Base-by-base conservation (phyloP, 2,888 invertebrate genomes). In the Rotaria magnacalcarata region DNA sequence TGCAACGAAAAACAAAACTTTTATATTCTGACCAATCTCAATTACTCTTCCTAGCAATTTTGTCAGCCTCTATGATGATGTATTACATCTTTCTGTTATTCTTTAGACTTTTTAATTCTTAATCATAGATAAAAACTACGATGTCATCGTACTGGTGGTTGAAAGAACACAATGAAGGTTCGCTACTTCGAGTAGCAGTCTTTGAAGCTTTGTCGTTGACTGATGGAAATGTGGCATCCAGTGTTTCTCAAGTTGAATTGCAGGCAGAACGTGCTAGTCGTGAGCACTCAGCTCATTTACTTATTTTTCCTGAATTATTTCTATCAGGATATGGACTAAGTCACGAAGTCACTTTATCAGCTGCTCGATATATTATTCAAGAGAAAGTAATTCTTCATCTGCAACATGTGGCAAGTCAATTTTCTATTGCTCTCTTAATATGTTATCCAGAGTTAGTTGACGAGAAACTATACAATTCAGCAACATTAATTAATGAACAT, bases 391-490 rank as follows among this genome's bases (percentile, higher is more conserved):
- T 80, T 24, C n/a, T 2, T n/a, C 80, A 5, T n/a, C 24, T 80
- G 3, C 43, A 80, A 47, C 7, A 80, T 0, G 24, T 80, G 24
- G 80, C 80, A 47, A 24, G 11, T 24, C 43, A 80, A 47, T 47
- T 47, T 80, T 80, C 80, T 3, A 80, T 80, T n/a, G 80, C 80
- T 24, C 80, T 80, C 16, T 47, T 47, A 80, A 80, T 80, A 24
- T 43, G 47, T 24, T 80, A 80, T 80, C 80, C 80, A n/a, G 80
- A 80, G 47, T 80, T 80, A 24, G n/a, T 47, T 47, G n/a, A 24
- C n/a, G 47, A 80, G 43, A 80, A 43, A 19, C n/a, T 80, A 47
- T 80, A 80, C 2, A 80, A 80, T n/a, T 47, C 80, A 24, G 43
- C 80, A 47, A 47, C 24, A 47, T 47, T 80, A 47, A 47, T 80